These are phyloP conservation scores for Tenthredo amoena DNA, from an alignment of 2,888 invertebrate genomes.

Conservation along the genomic window DNA sequence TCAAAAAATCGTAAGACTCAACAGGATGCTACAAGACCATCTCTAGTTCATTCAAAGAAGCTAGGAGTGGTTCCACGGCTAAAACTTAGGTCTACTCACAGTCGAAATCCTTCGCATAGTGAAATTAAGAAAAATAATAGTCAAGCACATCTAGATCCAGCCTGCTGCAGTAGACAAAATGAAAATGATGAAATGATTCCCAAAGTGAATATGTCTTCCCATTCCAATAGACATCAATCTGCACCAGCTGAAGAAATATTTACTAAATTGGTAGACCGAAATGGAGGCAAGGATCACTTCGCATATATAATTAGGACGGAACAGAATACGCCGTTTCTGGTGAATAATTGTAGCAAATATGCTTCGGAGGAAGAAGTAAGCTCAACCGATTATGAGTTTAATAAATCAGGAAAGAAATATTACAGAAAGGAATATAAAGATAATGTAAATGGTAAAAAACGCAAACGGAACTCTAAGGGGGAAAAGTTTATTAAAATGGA, in stretches of 20 bases:
- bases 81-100: neutral
- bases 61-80: neutral
- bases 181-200: neutral
- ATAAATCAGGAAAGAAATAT: neutral
- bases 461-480: neutral
- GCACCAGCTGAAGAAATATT: neutral
- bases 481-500: neutral
- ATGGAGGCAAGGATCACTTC: conserved; percentile 2
- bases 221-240: neutral
- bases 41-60: neutral
- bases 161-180: neutral
- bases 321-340: conserved; percentile 13
- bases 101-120: neutral
- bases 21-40: neutral
- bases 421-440: conserved; percentile 6
- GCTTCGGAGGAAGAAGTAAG: conserved; percentile 43
- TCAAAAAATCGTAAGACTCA: neutral
- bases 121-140: neutral
- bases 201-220: neutral
- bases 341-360: neutral
- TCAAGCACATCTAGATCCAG: neutral
- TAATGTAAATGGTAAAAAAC: conserved; percentile 32
- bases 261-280: neutral
- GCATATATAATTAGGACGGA: conserved; percentile 4
- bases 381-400: conserved; percentile 24